Base-by-base conservation (phyloP, 2,797 vertebrate genomes). In the Karalla daura region DNA sequence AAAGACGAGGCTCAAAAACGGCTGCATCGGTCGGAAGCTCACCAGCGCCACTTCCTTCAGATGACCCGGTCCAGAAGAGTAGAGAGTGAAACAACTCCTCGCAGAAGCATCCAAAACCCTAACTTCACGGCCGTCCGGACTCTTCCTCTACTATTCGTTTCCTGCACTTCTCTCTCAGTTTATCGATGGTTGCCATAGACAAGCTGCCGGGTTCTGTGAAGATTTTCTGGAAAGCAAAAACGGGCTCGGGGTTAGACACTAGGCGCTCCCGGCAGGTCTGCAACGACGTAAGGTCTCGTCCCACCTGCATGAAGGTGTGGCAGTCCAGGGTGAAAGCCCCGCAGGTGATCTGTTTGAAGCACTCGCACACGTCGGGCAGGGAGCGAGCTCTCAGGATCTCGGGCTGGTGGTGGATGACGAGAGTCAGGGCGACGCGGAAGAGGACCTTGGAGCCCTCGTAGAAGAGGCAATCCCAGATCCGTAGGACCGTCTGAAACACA, bases 401-500 rank as follows among this genome's bases (percentile, higher is more conserved):
- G 5, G 92, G 85, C 90, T 98, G 95, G 62, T 98, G 88, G 59
- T 96, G 95, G 23, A 94, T 91, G 64, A 98, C 94, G 51, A 99
- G 59, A 0, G 97, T 98, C 89, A 99, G 94, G 63, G 96, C 97
- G 39, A 98, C 97, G 0, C 97, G 95, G 86, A 98, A 98, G 47
- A 98, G 92, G 47, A 99, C 94, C 87, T 99, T 99, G 6, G 97
- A 99, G 50, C 98, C 97, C 81, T 99, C 97, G 0, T 95, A 97
- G 88, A 99, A 99, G 27, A 99, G 89, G 83, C 96, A 97, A 68
- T 99, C 98, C 98, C 97, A 99, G 88, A 99, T 91, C 60, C 97
- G 93, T 54, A 99, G 92, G 55, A 99, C 97, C 0, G 97, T 98
- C 97, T 99, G 88, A 15, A 41, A 30, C 21, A 25, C 3, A 15